These are phyloP conservation scores for Epirrhoe tristata DNA, from an alignment of 2,888 invertebrate species.

Conservation along the genomic window DNA sequence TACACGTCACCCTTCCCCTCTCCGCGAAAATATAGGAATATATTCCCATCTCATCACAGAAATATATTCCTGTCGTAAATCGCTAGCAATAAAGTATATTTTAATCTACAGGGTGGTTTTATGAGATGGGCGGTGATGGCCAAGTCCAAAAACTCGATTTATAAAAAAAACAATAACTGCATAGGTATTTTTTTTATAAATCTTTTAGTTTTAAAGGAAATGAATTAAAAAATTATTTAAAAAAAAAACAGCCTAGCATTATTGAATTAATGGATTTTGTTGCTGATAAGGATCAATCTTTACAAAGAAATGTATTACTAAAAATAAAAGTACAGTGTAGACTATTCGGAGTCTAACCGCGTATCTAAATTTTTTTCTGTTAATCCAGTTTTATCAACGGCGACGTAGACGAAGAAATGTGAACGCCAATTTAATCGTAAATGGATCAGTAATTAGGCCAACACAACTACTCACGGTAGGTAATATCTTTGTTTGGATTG, in stretches of 20 bases:
- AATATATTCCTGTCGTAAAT: conserved; percentile 12
- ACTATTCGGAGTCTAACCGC: not conserved
- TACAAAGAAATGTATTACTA: too few relatives aligned
- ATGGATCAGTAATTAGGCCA: conserved; percentile 34
- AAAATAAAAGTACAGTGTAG: too few relatives aligned
- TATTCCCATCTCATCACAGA: conserved; percentile 39
- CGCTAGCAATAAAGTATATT: conserved; percentile 6
- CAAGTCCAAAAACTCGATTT: too few relatives aligned
- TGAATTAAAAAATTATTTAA: too few relatives aligned
- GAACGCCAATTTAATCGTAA: conserved; percentile 22
- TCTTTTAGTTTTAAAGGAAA: too few relatives aligned
- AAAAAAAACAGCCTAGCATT: too few relatives aligned
- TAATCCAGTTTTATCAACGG: not conserved
- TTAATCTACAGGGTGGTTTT: not conserved
- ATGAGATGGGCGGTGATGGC: too few relatives aligned
- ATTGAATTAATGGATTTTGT: too few relatives aligned
- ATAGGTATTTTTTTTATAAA: too few relatives aligned
- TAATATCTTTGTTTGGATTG: conserved; percentile 13
- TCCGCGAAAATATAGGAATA: conserved; percentile 53
- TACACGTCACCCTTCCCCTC: conserved; percentile 29
- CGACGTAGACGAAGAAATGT: too few relatives aligned
- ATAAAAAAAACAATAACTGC: too few relatives aligned
- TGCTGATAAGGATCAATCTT: too few relatives aligned
- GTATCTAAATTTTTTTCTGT: not conserved
- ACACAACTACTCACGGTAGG: conserved; percentile 16